phyloP scores from a whole-genome alignment of 2,888 invertebrate genomes.

The Ectemnius continuus region DNA sequence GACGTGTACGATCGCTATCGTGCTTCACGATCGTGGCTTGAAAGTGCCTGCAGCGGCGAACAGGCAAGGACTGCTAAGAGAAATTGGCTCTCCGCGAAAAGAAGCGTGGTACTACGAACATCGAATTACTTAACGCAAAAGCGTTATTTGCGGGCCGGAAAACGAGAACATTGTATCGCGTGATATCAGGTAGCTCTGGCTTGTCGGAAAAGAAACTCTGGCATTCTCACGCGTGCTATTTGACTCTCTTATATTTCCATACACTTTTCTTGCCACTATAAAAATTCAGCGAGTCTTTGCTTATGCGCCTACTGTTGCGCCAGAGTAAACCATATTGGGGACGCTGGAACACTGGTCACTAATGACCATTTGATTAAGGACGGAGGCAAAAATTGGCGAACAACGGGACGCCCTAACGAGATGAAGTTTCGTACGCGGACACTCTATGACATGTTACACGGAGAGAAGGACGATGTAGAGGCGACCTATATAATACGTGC shows the following conservation, averaged over 20 bases:
- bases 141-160: background rate
- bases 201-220: background rate
- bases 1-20: background rate
- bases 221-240: background rate
- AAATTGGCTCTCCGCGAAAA: background rate
- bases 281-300: no score
- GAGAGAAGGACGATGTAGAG: no score
- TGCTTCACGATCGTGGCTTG: background rate
- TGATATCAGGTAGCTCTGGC: background rate
- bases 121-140: background rate
- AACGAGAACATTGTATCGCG: background rate
- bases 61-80: background rate
- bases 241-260: background rate
- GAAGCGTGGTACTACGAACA: background rate
- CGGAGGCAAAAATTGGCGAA: no score
- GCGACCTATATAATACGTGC: no score
- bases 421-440: no score
- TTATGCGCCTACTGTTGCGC: background rate
- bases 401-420: no score
- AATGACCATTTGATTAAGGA: slow-evolving; percentile 9
- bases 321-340: background rate
- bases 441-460: no score
- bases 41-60: background rate
- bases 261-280: no score
- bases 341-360: background rate